phyloP scores from a whole-genome alignment of 1,140 invertebrate species.

The Aphelinus certus region DNA sequence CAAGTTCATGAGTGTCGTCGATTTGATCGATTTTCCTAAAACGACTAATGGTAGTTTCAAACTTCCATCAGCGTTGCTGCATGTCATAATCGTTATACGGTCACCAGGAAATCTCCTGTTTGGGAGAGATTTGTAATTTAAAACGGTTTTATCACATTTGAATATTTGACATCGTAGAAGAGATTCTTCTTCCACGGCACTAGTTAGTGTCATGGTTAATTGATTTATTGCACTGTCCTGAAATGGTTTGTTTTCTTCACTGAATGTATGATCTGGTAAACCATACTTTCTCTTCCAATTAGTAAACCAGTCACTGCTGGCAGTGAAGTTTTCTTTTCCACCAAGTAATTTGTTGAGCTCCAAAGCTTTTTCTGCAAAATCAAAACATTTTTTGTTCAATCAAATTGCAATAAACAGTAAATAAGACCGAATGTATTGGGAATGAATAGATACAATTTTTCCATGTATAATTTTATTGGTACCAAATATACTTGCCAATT shows the following conservation, averaged over 20 bases:
- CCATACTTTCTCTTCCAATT: conserved; percentile 39
- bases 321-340: conserved; percentile 34
- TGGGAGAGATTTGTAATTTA: conserved; percentile 37
- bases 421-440: too few species aligned
- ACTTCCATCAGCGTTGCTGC: conserved; percentile 38
- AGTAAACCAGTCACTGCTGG: conserved; percentile 36
- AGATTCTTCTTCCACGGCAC: conserved; percentile 27
- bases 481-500: too few species aligned
- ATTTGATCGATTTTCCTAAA: conserved; percentile 36
- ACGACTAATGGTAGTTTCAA: conserved; percentile 37
- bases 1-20: conserved; percentile 31
- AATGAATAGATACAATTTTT: too few species aligned
- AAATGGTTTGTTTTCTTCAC: conserved; percentile 12
- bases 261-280: conserved; percentile 25
- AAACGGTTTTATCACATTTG: conserved; percentile 33
- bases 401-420: background rate
- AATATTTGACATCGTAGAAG: conserved; percentile 38
- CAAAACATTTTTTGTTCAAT: background rate
- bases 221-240: conserved; percentile 27
- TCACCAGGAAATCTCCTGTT: conserved; percentile 28
- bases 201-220: conserved; percentile 10
- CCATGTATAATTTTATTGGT: too few species aligned
- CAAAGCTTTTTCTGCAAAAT: conserved; percentile 38
- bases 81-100: conserved; percentile 37
- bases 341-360: conserved; percentile 38